Evolutionary conservation across 2,888 invertebrate genomes (phyloP).

Genomic region (Zootermopsis nevadensis): DNA sequence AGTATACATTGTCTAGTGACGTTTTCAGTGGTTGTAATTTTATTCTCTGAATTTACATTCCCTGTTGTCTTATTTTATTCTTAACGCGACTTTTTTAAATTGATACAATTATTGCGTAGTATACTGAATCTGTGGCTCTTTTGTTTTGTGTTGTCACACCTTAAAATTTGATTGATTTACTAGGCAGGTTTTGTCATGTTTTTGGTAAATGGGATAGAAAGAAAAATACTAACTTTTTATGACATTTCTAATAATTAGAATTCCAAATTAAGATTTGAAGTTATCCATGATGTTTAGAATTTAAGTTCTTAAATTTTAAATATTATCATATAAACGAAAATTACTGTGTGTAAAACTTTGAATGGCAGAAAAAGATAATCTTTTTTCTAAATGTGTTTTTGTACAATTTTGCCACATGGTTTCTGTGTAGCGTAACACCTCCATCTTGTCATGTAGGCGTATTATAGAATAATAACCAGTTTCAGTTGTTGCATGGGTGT

Average conservation of each 20-base stretch:
- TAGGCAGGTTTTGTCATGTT: not conserved
- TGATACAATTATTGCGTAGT: slow-evolving; percentile 28
- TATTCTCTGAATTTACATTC: slow-evolving; percentile 40
- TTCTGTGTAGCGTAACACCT: slow-evolving; percentile 30
- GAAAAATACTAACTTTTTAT: slow-evolving; percentile 28
- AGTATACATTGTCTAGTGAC: slow-evolving; percentile 1
- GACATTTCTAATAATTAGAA: slow-evolving; percentile 38
- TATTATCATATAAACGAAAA: slow-evolving; percentile 30
- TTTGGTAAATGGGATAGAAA: slow-evolving; percentile 35
- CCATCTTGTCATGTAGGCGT: slow-evolving; percentile 36
- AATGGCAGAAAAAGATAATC: slow-evolving; percentile 29
- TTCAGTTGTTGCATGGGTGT: slow-evolving; percentile 37
- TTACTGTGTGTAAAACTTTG: slow-evolving; percentile 35
- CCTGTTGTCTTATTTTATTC: slow-evolving; percentile 36
- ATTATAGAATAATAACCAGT: slow-evolving; percentile 32
- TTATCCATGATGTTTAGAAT: slow-evolving; percentile 42
- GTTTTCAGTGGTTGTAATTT: slow-evolving; percentile 16
- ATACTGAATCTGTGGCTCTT: slow-evolving; percentile 31
- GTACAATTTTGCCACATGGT: slow-evolving; percentile 41
- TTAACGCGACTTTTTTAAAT: slow-evolving; percentile 17
- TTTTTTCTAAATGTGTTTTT: slow-evolving; percentile 44
- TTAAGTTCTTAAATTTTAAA: slow-evolving; percentile 42
- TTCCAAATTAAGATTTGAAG: slow-evolving; percentile 5
- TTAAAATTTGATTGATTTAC: slow-evolving; percentile 18
- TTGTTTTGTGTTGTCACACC: slow-evolving; percentile 25